Percentiles rank a stretch among this genome's conserved stretches.
Conservation (phyloP, 1,140 invertebrate genomes). For the Drosophila yakuba region DNA sequence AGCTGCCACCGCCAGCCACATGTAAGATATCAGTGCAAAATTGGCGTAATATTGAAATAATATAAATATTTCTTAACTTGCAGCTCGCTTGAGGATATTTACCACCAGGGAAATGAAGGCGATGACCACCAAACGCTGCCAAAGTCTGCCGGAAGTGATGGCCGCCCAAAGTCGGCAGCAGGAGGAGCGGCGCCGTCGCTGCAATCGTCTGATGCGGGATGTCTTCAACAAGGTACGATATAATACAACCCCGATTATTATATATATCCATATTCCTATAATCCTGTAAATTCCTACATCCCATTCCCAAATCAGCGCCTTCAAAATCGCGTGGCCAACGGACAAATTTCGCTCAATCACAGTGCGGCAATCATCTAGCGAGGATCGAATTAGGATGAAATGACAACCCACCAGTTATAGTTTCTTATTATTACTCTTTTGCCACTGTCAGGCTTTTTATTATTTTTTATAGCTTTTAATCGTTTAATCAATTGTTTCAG, state of each 20-base stretch:
- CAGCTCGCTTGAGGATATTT: slow-evolving; percentile 70
- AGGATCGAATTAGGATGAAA: background rate
- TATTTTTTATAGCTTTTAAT: background rate
- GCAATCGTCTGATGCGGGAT: slow-evolving; percentile 75
- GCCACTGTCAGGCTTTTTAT: slow-evolving; percentile 2
- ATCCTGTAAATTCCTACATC: background rate
- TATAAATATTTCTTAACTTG: background rate
- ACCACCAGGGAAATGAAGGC: slow-evolving; percentile 79
- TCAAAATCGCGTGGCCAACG: slow-evolving; percentile 67
- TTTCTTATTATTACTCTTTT: background rate
- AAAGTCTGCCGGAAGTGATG: slow-evolving; percentile 70
- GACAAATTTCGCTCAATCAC: slow-evolving; percentile 75
- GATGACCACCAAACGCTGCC: slow-evolving; percentile 68
- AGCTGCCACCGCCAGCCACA: slow-evolving; percentile 69
- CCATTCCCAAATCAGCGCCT: slow-evolving; percentile 55
- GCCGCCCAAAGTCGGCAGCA: slow-evolving; percentile 46
- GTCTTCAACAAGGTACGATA: slow-evolving; percentile 72
- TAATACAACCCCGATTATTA: too few species aligned
- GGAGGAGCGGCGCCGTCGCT: slow-evolving; percentile 65
- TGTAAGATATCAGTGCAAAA: slow-evolving; percentile 39
- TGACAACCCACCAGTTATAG: background rate
- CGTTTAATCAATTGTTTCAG: background rate
- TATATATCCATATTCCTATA: background rate
- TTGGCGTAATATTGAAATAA: background rate
- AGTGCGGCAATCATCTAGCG: slow-evolving; percentile 73